phyloP scores from a whole-genome alignment of 1,140 invertebrate species.

The Drosophila azteca region DNA sequence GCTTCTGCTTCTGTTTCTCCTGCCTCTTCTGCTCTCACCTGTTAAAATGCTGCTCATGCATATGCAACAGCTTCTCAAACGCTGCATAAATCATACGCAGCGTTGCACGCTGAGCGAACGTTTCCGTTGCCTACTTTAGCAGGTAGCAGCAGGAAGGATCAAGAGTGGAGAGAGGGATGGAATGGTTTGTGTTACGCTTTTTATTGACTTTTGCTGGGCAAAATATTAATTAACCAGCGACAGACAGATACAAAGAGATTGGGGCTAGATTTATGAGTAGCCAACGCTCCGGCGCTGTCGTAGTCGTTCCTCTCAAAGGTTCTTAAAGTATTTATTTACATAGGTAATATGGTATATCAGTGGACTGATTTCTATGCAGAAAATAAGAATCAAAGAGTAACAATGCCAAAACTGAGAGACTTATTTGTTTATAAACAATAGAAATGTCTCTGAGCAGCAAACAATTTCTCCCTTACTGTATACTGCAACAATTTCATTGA shows the following conservation, averaged over 20 bases:
- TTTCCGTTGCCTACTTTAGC: conserved; percentile 46
- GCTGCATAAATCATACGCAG: conserved; percentile 74
- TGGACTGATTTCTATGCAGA: no score
- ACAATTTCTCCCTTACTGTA: not conserved
- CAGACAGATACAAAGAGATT: conserved; percentile 14
- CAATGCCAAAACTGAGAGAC: no score
- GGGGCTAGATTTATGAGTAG: conserved; percentile 56
- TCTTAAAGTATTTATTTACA: no score
- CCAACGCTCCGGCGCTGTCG: no score
- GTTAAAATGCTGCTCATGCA: conserved; percentile 47
- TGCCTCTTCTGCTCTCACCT: conserved; percentile 12
- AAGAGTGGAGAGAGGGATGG: not conserved
- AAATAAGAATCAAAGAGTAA: no score
- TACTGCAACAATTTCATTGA: not conserved
- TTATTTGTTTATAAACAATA: no score
- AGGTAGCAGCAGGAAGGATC: conserved; percentile 21
- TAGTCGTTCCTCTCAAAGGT: no score
- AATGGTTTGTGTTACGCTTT: not conserved
- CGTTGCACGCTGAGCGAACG: conserved; percentile 38
- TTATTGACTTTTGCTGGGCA: conserved; percentile 34
- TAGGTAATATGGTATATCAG: no score
- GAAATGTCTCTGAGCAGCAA: no score
- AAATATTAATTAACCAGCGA: conserved; percentile 69
- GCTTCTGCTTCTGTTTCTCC: conserved; percentile 21
- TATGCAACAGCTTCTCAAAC: conserved; percentile 72